Evolutionary conservation across 2,113 vertebrate species (phyloP).

Genomic region (Sigmodon hispidus): DNA sequence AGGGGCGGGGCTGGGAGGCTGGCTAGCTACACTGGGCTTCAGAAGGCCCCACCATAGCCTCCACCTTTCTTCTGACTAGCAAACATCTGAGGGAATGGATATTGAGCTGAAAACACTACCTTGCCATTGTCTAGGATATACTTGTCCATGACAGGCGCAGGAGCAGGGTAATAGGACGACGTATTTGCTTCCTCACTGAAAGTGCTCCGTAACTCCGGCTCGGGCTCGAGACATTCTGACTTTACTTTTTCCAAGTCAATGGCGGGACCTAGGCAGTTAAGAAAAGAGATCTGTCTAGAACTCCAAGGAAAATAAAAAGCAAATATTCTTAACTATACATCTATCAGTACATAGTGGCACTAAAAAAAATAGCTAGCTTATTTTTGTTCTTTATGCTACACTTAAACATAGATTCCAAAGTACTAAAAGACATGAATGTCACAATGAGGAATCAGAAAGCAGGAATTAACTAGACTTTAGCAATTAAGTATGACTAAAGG

Average conservation of each 20-base stretch:
- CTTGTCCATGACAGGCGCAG: constrained; percentile 91
- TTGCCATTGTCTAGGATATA: constrained; percentile 92
- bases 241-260: constrained; percentile 91
- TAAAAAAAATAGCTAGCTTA: constrained; percentile 54
- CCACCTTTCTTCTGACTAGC: constrained; percentile 64
- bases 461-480: constrained; percentile 56
- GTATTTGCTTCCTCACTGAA: constrained; percentile 91
- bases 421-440: constrained; percentile 11
- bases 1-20: neutral
- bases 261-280: constrained; percentile 89
- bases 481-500: constrained; percentile 13
- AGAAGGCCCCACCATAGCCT: constrained; percentile 18
- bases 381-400: constrained; percentile 62
- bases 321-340: constrained; percentile 82
- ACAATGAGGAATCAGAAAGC: constrained; percentile 21
- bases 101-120: constrained; percentile 86
- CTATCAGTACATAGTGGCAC: constrained; percentile 78
- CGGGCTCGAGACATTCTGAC: constrained; percentile 88
- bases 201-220: constrained; percentile 88
- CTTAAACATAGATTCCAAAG: constrained; percentile 63
- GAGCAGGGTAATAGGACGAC: constrained; percentile 89
- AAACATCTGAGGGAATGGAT: constrained; percentile 67
- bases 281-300: constrained; percentile 89
- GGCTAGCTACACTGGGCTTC: neutral
- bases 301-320: constrained; percentile 83